Evolutionary conservation across 2,797 vertebrate genomes (phyloP), one percentile per base, ranked within the genome.

Genomic region (Rhinogobio ventralis): DNA sequence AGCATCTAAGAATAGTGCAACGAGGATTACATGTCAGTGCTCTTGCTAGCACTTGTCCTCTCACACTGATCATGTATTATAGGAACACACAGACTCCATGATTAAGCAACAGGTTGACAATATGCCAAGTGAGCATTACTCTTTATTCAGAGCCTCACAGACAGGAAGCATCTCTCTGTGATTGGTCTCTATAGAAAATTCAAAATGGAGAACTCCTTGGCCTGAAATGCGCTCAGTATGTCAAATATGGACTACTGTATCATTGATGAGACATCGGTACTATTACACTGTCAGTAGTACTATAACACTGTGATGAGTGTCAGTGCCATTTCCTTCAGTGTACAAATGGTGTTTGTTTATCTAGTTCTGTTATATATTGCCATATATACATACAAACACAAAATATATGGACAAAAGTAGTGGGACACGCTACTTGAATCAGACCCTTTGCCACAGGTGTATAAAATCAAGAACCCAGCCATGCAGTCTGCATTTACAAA

Each of bases 41-140:
- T 66, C 33, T 49, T 42, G 28, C 10, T 33, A 53, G 72, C 25
- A 53, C 15, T 23, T 42, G 33, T n/a, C 69, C 1, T 5, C 30
- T 76, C 73, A n/a, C n/a, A 23, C 46, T 77, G 57, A 79, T 85
- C 33, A 33, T 73, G 49, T 19, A 28, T 81, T 82, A 82, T 14
- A 30, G 39, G 30, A 82, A 20, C 33, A 39, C 79, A 73, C 64
- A 53, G 53, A 46, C 42, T 51, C 23, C 20, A 76, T 25, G 36
- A 20, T 84, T 76, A 57, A 23, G 46, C 46, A 77, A 86, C 15
- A 42, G 14, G 20, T 49, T 68, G 57, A 66, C 62, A n/a, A 28
- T 49, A 2, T 64, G 39, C 55, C 73, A 85, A 53, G 45, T 14
- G 15, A 45, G 4, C 30, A 49, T 64, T 71, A 66, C 17, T 71